These are phyloP conservation scores for Entelurus aequoreus DNA, from an alignment of 2,113 vertebrate species.

Conservation along the genomic window DNA sequence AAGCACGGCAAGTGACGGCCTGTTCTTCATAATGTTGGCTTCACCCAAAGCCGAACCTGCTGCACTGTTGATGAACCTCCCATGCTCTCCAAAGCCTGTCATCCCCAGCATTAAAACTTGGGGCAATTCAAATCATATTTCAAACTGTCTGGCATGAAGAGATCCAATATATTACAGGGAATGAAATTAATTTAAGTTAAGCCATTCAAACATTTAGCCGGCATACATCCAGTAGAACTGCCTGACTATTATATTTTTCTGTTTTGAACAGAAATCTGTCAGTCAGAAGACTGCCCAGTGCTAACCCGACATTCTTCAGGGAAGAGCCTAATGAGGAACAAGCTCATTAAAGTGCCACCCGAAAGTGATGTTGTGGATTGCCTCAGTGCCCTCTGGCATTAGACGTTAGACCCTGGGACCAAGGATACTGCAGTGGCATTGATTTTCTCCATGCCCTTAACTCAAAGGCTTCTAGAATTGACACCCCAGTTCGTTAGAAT, in stretches of 20 bases:
- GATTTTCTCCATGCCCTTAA: not conserved
- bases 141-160: not conserved
- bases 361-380: conserved; percentile 1
- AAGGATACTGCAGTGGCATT: not conserved
- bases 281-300: not conserved
- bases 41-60: conserved; percentile 25
- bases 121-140: not conserved
- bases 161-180: not conserved
- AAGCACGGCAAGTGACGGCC: not conserved
- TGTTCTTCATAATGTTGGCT: conserved; percentile 3
- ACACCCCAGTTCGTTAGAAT: too few relatives aligned
- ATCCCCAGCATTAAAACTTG: not conserved
- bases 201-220: not conserved
- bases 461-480: not conserved
- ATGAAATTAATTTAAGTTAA: not conserved
- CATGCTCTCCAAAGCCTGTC: not conserved
- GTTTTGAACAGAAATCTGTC: not conserved
- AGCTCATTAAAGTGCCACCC: conserved; percentile 5
- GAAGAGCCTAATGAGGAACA: conserved; percentile 6
- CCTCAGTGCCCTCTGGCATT: not conserved
- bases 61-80: conserved; percentile 9
- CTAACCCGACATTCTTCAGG: not conserved
- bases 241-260: not conserved
- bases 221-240: not conserved
- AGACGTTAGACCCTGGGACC: not conserved